These are phyloP conservation scores for Xenopus petersii DNA, from an alignment of 2,797 vertebrate species.

Conservation along the genomic window DNA sequence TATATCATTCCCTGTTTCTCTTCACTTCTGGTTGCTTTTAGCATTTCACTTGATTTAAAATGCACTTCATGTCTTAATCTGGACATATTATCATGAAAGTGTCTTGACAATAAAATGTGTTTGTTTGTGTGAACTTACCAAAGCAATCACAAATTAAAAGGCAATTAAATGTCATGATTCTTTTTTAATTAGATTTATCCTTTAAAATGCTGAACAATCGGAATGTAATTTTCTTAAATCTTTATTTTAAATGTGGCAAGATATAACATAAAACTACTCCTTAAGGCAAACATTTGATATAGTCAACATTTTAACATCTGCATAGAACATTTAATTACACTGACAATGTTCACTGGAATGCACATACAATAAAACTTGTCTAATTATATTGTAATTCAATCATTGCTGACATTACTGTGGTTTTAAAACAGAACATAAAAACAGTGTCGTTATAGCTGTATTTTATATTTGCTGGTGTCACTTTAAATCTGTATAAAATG, in stretches of 20 bases:
- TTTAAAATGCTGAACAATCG: background rate
- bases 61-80: no score
- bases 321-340: slow-evolving; percentile 6
- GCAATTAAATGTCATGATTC: background rate
- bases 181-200: background rate
- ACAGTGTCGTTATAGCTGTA: no score
- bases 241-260: background rate
- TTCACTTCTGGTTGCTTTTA: no score
- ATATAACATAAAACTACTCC: background rate
- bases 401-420: slow-evolving; percentile 1
- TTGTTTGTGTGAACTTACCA: no score
- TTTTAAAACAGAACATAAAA: background rate
- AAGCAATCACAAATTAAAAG: background rate
- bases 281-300: slow-evolving; percentile 1
- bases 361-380: slow-evolving; percentile 11
- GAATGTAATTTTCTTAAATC: background rate
- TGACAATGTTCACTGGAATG: slow-evolving; percentile 2
- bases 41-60: no score
- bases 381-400: slow-evolving; percentile 11
- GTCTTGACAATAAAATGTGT: no score
- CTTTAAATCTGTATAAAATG: no score
- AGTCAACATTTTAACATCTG: slow-evolving; percentile 7
- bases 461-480: no score
- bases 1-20: no score
- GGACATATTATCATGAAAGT: no score